A percentile compares a stretch with the other conserved stretches of the same genome.
These are phyloP conservation scores for Cacoxenus indagator DNA, from an alignment of 2,888 invertebrate genomes.

Conservation along the genomic window DNA sequence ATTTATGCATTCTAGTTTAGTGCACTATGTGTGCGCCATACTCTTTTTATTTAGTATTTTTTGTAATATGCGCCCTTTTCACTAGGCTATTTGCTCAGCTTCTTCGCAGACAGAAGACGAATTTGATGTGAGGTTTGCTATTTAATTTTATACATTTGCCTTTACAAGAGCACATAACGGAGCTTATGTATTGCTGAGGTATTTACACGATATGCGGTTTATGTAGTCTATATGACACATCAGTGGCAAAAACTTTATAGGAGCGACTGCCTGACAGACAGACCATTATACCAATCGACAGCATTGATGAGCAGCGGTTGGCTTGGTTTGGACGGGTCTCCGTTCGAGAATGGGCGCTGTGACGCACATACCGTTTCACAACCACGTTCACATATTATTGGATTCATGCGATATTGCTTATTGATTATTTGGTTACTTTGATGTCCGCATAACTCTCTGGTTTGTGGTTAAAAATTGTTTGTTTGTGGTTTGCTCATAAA, in stretches of 20 bases:
- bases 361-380: not conserved
- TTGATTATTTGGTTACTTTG: constrained; percentile 7
- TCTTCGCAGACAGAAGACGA: too few species aligned
- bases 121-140: too few species aligned
- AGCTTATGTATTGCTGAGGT: not conserved
- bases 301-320: not conserved
- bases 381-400: too few species aligned
- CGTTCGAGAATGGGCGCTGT: not conserved
- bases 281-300: not conserved
- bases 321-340: not conserved
- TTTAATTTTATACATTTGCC: not conserved
- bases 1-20: too few species aligned
- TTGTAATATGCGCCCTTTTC: too few species aligned
- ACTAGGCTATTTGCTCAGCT: too few species aligned
- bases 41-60: too few species aligned
- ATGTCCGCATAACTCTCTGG: constrained; percentile 1
- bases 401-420: constrained; percentile 5
- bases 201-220: not conserved
- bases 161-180: not conserved
- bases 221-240: constrained; percentile 2
- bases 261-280: not conserved
- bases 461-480: constrained; percentile 9
- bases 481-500: not conserved
- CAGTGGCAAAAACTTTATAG: constrained; percentile 12
- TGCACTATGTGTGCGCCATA: too few species aligned